Percentiles rank a stretch among this genome's conserved stretches.
phyloP scores from a whole-genome alignment of 2,888 invertebrate genomes.

The Tryphoninae sp. region DNA sequence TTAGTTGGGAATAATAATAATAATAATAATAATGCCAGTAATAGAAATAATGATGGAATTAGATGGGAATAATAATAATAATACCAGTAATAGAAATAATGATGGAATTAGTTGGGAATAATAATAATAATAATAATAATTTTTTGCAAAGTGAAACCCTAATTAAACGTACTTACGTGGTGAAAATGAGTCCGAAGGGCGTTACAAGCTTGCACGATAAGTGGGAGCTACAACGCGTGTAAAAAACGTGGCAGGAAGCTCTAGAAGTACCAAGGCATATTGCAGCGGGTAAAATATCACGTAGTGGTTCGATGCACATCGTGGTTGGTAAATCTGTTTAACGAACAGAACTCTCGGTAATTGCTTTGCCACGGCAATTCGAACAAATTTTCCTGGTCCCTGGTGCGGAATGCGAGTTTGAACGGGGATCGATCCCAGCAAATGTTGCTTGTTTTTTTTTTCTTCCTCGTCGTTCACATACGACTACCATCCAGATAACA shows the following conservation, averaged over 20 bases:
- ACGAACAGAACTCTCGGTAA: constrained; percentile 59
- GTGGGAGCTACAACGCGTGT: neutral
- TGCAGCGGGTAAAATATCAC: neutral
- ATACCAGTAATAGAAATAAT: neutral
- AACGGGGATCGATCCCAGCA: constrained; percentile 31
- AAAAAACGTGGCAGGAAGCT: neutral
- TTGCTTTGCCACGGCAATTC: constrained; percentile 55
- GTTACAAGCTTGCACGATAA: neutral
- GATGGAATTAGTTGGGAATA: neutral
- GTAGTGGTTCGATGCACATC: neutral
- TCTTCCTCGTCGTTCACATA: neutral
- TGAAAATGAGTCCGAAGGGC: neutral
- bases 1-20: neutral
- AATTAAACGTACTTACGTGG: neutral
- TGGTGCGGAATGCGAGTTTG: constrained; percentile 13
- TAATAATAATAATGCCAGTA: neutral
- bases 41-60: neutral
- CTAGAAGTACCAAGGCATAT: neutral
- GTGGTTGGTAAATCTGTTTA: constrained; percentile 47
- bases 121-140: too few relatives aligned
- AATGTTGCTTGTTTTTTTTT: constrained; percentile 14
- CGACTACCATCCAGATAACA: neutral
- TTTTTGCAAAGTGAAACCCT: too few relatives aligned
- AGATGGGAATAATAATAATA: neutral
- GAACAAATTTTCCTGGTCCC: constrained; percentile 40